Evolutionary conservation across 2,113 vertebrate species (phyloP), one percentile per base, ranked within the genome.

Genomic region (Pangasianodon gigas): DNA sequence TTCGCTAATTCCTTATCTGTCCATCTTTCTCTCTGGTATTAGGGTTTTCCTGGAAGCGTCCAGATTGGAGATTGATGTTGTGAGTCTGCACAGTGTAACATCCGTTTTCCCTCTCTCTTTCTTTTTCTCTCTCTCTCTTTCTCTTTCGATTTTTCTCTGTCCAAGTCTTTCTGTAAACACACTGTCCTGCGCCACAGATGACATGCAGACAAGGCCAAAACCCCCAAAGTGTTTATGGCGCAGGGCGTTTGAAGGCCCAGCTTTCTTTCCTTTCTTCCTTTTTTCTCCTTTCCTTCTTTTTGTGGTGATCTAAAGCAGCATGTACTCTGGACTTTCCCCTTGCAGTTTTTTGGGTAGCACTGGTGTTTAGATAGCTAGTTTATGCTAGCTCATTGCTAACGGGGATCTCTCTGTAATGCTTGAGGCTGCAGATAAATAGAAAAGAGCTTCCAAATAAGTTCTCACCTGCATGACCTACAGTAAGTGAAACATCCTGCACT

Each of bases 81-180:
- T 29, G 11, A 82, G 71, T 86, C 89, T 91, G 92, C 58, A 90
- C 84, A 91, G 67, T 90, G 90, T 88, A 90, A 91, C 85, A 86
- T 88, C 71, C 85, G 62, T 56, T 41, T 69, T 67, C 54, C 87
- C 48, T 67, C 54, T 77, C 65, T 81, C 37, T 69, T 46, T 87
- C 44, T 89, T 18, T 82, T n/a, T 90, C 46, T 89, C 16, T 82
- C 29, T 67, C 26, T 41, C 21, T 65, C 2, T 87, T 56, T 58
- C 51, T 58, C 19, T 60, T 41, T 58, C 18, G 19, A 37, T 79
- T 69, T 87, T 79, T 87, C 79, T 88, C 69, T 77, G 37, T 91
- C 79, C 46, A 58, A 88, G 84, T 24, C 65, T 37, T 87, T 90
- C 85, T 93, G n/a, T 91, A 92, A 91, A 92, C 92, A 91, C 48